These are phyloP conservation scores for Ischnus inquisitorius DNA, from an alignment of 2,888 invertebrate species.

Conservation along the genomic window DNA sequence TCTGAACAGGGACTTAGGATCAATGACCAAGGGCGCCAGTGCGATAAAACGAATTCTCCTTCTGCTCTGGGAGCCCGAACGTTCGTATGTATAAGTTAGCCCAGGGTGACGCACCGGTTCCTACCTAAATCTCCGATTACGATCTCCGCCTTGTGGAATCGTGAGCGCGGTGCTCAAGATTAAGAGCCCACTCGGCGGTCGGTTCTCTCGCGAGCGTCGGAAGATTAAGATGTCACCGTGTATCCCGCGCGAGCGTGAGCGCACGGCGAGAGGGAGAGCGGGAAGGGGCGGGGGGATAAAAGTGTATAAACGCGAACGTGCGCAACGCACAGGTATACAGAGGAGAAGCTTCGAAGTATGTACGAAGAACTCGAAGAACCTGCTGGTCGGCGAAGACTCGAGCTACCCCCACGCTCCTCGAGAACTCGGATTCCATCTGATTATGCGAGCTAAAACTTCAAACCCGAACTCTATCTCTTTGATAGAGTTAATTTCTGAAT, in stretches of 20 bases:
- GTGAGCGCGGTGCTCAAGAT: conserved; percentile 73
- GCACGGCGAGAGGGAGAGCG: conserved; percentile 50
- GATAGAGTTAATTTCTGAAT: too few relatives aligned
- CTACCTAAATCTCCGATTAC: conserved; percentile 82
- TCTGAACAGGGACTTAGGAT: background rate
- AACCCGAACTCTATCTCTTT: too few relatives aligned
- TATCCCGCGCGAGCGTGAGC: conserved; percentile 71
- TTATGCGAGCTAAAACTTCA: background rate
- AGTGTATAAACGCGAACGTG: conserved; percentile 57
- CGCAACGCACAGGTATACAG: background rate
- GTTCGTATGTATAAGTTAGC: conserved; percentile 61
- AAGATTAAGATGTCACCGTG: conserved; percentile 82
- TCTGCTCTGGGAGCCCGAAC: background rate
- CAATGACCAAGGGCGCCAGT: background rate
- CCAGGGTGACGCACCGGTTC: conserved; percentile 76
- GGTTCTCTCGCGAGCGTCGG: conserved; percentile 68
- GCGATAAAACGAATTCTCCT: background rate
- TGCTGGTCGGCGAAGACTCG: conserved; percentile 41
- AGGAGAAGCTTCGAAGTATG: background rate
- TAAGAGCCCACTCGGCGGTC: conserved; percentile 77
- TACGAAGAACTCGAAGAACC: conserved; percentile 61
- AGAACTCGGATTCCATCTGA: background rate
- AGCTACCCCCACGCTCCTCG: conserved; percentile 2
- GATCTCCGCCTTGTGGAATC: conserved; percentile 78
- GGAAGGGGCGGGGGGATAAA: conserved; percentile 45